Percentiles rank a stretch among this genome's conserved stretches.
phyloP scores from a whole-genome alignment of 2,113 vertebrate species.

The Nannospalax galili region DNA sequence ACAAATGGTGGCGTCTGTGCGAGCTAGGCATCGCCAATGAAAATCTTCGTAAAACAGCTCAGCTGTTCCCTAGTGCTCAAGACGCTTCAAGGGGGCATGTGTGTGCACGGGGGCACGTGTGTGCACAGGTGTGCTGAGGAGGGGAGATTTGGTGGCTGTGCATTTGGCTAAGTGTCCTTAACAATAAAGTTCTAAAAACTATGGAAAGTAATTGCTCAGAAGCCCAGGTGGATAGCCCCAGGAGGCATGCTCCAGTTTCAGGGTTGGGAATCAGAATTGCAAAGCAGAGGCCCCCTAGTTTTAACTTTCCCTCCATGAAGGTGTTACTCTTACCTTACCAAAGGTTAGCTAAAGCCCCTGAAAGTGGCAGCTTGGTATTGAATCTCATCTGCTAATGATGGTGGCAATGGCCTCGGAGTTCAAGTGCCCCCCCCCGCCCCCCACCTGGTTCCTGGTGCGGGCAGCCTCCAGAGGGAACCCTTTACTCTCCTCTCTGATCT shows the following conservation, averaged over 20 bases:
- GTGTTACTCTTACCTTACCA: conserved; percentile 88
- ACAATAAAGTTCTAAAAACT: not conserved
- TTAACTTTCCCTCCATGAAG: conserved; percentile 84
- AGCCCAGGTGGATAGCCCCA: rapidly evolving
- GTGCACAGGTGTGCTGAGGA: not conserved
- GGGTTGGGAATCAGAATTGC: not conserved
- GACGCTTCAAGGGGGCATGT: not conserved
- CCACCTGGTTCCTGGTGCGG: conserved; percentile 88
- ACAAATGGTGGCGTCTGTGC: not conserved
- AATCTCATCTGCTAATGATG: conserved; percentile 81
- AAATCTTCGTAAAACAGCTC: rapidly evolving
- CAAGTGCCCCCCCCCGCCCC: conserved; percentile 74
- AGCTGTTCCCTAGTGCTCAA: rapidly evolving
- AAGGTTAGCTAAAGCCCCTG: conserved; percentile 86
- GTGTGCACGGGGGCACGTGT: rapidly evolving
- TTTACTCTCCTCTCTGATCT: conserved; percentile 76
- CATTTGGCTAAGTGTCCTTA: not conserved
- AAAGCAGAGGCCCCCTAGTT: not conserved
- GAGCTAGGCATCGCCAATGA: rapidly evolving
- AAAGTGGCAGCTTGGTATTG: conserved; percentile 80
- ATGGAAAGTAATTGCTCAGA: not conserved
- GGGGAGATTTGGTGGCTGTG: not conserved
- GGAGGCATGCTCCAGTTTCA: not conserved
- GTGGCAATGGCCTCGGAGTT: conserved; percentile 61
- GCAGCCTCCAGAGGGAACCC: conserved; percentile 90